A percentile compares a stretch with the other conserved stretches of the same genome.
Evolutionary conservation across 2,888 invertebrate genomes (phyloP).

Genomic region (Lottia gigantea): DNA sequence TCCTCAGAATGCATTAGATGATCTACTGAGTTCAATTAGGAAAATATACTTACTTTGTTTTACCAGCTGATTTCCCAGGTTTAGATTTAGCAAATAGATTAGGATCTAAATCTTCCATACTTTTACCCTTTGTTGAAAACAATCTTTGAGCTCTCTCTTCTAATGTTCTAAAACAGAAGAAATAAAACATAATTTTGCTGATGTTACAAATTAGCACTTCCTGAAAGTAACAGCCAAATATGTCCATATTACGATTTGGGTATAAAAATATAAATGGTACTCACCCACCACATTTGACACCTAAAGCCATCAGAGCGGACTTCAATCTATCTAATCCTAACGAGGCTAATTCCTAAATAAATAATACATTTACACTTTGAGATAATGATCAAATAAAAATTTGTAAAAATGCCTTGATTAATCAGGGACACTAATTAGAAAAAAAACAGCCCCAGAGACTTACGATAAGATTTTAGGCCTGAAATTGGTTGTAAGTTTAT

Average conservation of each 20-base stretch:
- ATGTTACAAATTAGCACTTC: too few species aligned
- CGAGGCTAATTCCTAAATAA: constrained; percentile 84
- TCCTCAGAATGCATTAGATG: too few species aligned
- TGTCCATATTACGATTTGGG: neutral
- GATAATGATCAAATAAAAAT: neutral
- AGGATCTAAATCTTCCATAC: constrained; percentile 88
- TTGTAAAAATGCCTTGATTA: too few species aligned
- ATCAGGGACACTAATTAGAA: too few species aligned
- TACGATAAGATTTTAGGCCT: too few species aligned
- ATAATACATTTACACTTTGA: neutral
- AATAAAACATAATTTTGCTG: neutral
- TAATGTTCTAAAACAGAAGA: constrained; percentile 75
- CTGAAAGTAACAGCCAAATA: too few species aligned
- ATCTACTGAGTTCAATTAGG: too few species aligned
- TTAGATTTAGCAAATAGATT: constrained; percentile 91
- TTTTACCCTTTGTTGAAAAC: constrained; percentile 88
- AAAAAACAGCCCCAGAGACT: too few species aligned
- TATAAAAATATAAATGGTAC: constrained; percentile 25
- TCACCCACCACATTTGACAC: constrained; percentile 95
- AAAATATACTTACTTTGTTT: constrained; percentile 50
- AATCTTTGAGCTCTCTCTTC: constrained; percentile 97
- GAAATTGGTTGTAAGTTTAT: too few species aligned
- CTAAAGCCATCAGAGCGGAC: constrained; percentile 94
- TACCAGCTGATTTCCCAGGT: constrained; percentile 74
- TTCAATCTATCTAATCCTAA: constrained; percentile 96